These are phyloP conservation scores for Diaphora mendica DNA, from an alignment of 2,888 invertebrate species.

Conservation along the genomic window DNA sequence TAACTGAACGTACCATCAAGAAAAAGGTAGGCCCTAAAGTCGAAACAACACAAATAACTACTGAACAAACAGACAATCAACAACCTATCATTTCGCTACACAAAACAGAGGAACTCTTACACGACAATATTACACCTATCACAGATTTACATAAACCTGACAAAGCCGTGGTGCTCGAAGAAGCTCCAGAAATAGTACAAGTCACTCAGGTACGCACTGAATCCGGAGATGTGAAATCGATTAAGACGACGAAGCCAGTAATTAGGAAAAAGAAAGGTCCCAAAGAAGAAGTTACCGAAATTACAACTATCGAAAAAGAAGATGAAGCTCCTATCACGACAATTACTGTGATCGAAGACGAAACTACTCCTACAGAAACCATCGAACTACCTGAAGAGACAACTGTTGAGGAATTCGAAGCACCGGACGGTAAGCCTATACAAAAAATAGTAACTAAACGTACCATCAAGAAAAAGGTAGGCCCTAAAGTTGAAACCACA, in stretches of 20 bases:
- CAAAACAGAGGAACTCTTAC: too few relatives aligned
- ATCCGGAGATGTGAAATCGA: conserved; percentile 34
- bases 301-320: too few relatives aligned
- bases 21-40: too few relatives aligned
- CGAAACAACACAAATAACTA: too few relatives aligned
- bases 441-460: conserved; percentile 45
- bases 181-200: conserved; percentile 7
- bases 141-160: background rate
- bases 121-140: too few relatives aligned
- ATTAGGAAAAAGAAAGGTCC: conserved; percentile 39
- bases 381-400: too few relatives aligned
- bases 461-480: conserved; percentile 50
- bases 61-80: too few relatives aligned
- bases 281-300: background rate
- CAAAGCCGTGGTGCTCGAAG: conserved; percentile 1
- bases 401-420: too few relatives aligned
- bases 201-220: conserved; percentile 34
- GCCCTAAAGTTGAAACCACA: conserved; percentile 4
- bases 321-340: too few relatives aligned
- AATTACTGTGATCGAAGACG: too few relatives aligned
- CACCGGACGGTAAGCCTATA: conserved; percentile 31
- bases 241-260: conserved; percentile 35
- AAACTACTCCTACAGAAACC: too few relatives aligned
- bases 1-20: too few relatives aligned
- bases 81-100: background rate